Conservation (phyloP, 2,888 invertebrate genomes). For the Polyommatus iphigenia region DNA sequence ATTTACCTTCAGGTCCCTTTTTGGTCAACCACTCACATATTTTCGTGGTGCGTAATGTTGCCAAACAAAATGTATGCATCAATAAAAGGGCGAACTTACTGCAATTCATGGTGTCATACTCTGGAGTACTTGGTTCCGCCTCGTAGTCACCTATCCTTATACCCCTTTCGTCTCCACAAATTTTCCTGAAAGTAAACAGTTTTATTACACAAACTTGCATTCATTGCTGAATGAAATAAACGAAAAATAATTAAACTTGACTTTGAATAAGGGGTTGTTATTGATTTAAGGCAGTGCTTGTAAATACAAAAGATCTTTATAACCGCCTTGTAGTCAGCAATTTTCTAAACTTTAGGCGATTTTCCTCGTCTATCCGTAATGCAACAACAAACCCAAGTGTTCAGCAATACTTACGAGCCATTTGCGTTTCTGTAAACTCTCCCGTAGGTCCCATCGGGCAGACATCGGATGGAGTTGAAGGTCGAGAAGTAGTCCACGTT, state of each 20-base stretch:
- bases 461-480: conserved; percentile 50
- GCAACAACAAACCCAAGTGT: not conserved
- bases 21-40: too few relatives aligned
- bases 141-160: conserved; percentile 72
- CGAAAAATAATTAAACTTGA: too few relatives aligned
- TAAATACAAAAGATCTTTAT: too few relatives aligned
- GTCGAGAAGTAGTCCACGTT: conserved; percentile 56
- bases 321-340: too few relatives aligned
- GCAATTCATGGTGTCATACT: conserved; percentile 78
- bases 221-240: too few relatives aligned
- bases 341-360: too few relatives aligned
- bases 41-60: too few relatives aligned
- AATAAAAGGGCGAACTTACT: conserved; percentile 66
- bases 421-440: conserved; percentile 48
- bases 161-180: conserved; percentile 81
- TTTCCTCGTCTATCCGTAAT: too few relatives aligned
- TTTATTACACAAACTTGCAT: not conserved
- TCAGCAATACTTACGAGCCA: conserved; percentile 54
- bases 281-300: too few relatives aligned
- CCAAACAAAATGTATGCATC: not conserved
- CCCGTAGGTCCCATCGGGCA: conserved; percentile 66
- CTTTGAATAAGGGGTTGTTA: too few relatives aligned
- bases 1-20: too few relatives aligned
- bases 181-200: conserved; percentile 63
- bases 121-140: conserved; percentile 59